These are phyloP conservation scores for Neolamprologus caudopunctatus DNA, from an alignment of 2,113 vertebrate genomes.

Conservation along the genomic window DNA sequence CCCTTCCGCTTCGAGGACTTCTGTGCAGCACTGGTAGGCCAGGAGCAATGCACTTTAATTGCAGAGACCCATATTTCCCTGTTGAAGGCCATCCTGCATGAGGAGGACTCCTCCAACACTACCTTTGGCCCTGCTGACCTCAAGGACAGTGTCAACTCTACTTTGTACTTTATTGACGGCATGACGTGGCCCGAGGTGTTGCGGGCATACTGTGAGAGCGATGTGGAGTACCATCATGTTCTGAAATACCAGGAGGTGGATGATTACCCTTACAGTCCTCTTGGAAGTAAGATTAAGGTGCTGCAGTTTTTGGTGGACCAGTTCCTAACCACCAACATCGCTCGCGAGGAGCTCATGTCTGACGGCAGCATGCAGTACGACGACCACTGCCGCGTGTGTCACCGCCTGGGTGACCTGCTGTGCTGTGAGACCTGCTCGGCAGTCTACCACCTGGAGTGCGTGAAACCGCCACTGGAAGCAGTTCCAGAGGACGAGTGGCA, in stretches of 20 bases:
- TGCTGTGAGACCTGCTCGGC: constrained; percentile 97
- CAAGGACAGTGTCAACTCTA: constrained; percentile 97
- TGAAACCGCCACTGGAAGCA: constrained; percentile 89
- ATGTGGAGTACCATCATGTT: constrained; percentile 89
- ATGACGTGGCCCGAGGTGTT: constrained; percentile 98
- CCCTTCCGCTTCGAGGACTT: constrained; percentile 99
- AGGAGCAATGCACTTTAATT: constrained; percentile 95
- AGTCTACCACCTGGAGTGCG: constrained; percentile 96
- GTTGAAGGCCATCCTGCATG: constrained; percentile 90
- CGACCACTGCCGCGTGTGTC: constrained; percentile 95
- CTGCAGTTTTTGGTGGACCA: constrained; percentile 97
- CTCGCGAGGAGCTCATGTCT: constrained; percentile 95
- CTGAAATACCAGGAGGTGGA: constrained; percentile 88
- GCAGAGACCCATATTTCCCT: constrained; percentile 92
- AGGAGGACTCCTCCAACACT: constrained; percentile 97
- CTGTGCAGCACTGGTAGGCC: constrained; percentile 89
- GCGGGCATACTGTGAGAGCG: constrained; percentile 94
- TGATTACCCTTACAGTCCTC: constrained; percentile 90
- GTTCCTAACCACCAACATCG: constrained; percentile 96
- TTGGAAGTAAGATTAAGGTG: constrained; percentile 91
- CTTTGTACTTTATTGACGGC: constrained; percentile 94
- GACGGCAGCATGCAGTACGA: constrained; percentile 95
- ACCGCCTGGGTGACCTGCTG: constrained; percentile 94
- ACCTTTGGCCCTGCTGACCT: constrained; percentile 96
- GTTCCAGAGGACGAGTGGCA: constrained; percentile 99